Base-by-base conservation (phyloP, 1,140 invertebrate genomes). In the Megalopta genalis region DNA sequence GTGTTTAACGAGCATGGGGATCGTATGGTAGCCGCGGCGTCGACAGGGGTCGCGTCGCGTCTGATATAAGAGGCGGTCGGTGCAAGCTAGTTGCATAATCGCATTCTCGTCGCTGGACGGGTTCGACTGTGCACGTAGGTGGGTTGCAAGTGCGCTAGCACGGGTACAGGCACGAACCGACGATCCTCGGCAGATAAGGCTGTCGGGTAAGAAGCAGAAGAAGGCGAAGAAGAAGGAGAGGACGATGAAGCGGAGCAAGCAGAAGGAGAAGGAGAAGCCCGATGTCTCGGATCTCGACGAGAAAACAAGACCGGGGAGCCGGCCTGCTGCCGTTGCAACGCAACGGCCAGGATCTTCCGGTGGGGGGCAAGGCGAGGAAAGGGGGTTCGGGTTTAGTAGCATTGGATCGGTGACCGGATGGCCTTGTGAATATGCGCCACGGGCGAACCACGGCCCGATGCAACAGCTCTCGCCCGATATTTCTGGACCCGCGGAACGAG, bases 361-460 rank as follows among this genome's bases (percentile, higher is more conserved):
- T 62, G 59, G 25, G 12, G 16, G 16, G 59, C 8, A 32, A 63
- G 60, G 27, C 14, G 7, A 62, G 60, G 60, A 27, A 32, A 25
- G n/a, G 69, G n/a, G 72, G 54, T 27, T 60, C 18, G 39, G 77
- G 60, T 77, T 79, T 82, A 72, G 81, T 66, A 66, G 59, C 78
- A 23, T 83, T 81, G 81, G 81, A 82, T 82, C 83, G 83, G 83
- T 84, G 83, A 82, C 83, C 83, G 83, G 76, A 72, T 82, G 75
- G 81, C 83, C 83, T 84, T 84, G 83, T 79, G 71, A 81, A 82
- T 79, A 77, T 75, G 75, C 74, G 80, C 74, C 76, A 81, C 54
- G 67, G 80, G 69, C 62, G 76, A 69, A 72, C 27, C 64, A 54
- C 6, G 23, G 39, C n/a, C 46, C 54, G 59, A 62, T 52, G 65